Base-by-base conservation (phyloP, 2,113 vertebrate genomes). In the Epinephelus fuscoguttatus region DNA sequence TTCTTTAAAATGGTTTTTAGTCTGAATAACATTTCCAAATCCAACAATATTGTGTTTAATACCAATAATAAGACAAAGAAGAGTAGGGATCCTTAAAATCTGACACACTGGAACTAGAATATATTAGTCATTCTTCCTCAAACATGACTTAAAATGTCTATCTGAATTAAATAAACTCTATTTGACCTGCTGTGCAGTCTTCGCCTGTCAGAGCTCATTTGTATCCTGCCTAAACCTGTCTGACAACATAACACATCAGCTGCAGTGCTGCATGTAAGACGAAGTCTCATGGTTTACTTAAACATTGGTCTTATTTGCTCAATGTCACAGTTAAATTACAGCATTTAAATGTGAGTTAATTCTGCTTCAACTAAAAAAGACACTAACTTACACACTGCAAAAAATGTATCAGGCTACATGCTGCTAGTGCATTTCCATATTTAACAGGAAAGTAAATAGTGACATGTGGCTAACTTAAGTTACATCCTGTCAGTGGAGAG, bases 201-300 rank as follows among this genome's bases (percentile, higher is more conserved):
- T 15, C 47, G 42, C 64, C 70, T 72, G 60, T 76, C 66, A 71
- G 45, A 33, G 15, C 14, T 74, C 13, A 37, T 37, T 37, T 37
- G 5, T 37, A 37, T 37, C 33, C 23, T 37, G 23, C 69, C 74
- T 19, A 42, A 4, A 86, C 55, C 60, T 76, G 55, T 37, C 47
- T 13, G 25, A 61, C 23, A 25, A 19, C 13, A 14, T 13, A 27
- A 67, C 37, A 74, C 56, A 42, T 27, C 19, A 59, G 18, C 60
- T 52, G n/a, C 61, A n/a, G 6, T 4, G 21, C 10, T 45, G 42
- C 42, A 12, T 17, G 0, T 4, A 30, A 37, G 2, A 7, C 30
- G 2, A 12, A 5, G 2, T 10, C 15, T 50, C 4, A 23, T 13
- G 2, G 18, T 63, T 55, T 13, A 63, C 12, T 30, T 4, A 4